These are phyloP conservation scores for Nothocercus nigrocapillus DNA, from an alignment of 2,113 vertebrate species.

Conservation along the genomic window DNA sequence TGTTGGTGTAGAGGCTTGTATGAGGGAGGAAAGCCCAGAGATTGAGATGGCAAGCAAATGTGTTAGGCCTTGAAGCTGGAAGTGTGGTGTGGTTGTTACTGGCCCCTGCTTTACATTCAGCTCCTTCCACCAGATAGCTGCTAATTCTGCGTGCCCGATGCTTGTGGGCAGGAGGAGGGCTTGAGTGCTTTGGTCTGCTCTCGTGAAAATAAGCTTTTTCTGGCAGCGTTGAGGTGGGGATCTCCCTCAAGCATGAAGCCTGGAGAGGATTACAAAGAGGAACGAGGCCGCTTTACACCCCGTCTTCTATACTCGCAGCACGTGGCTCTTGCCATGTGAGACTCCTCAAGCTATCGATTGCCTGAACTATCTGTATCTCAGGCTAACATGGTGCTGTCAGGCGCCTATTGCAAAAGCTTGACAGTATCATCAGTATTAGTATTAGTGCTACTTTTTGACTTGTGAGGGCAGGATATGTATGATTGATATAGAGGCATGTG, in stretches of 20 bases:
- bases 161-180: not conserved
- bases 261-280: not conserved
- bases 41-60: not conserved
- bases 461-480: not conserved
- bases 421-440: conserved; percentile 38
- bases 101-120: not conserved
- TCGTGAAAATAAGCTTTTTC: not conserved
- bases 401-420: conserved; percentile 26
- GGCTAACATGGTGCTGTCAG: not conserved
- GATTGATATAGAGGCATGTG: not conserved
- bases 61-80: accelerated
- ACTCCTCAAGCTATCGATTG: not conserved
- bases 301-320: not conserved
- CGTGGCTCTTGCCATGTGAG: not conserved
- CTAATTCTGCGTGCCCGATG: not conserved
- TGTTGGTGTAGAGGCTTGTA: not conserved
- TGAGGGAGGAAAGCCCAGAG: not conserved
- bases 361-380: not conserved
- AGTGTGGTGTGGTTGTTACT: accelerated
- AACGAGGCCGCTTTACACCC: not conserved
- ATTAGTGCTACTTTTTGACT: conserved; percentile 1
- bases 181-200: not conserved
- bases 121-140: not conserved
- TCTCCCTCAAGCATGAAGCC: not conserved
- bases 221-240: not conserved